Evolutionary conservation across 2,888 invertebrate species (phyloP).

Genomic region (Trissolcus japonicus): DNA sequence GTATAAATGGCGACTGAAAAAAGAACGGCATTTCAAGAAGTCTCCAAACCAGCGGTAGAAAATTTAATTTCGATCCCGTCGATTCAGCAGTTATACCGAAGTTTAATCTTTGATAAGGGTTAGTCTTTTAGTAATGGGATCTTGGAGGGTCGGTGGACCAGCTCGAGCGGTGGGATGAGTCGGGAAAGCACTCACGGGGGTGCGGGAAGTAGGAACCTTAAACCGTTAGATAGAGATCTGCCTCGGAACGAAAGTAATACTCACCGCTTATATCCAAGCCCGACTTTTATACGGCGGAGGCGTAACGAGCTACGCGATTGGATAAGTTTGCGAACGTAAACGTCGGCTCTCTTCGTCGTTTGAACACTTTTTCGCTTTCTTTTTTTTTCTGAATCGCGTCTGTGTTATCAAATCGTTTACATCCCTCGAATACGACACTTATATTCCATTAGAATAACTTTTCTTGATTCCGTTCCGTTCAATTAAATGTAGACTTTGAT

Average conservation of each 20-base stretch:
- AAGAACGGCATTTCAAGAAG: conserved; percentile 57
- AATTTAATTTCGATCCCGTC: conserved; percentile 80
- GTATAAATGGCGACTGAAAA: conserved; percentile 49
- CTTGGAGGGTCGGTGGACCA: conserved; percentile 69
- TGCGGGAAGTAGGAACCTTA: conserved; percentile 68
- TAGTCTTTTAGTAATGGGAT: conserved; percentile 77
- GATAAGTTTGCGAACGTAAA: conserved; percentile 73
- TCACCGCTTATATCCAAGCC: conserved; percentile 70
- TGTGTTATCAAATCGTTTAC: conserved; percentile 59
- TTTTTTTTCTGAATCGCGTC: conserved; percentile 33
- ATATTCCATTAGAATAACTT: conserved; percentile 30
- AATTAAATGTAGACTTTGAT: conserved; percentile 1
- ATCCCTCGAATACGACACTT: conserved; percentile 52
- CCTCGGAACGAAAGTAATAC: conserved; percentile 74
- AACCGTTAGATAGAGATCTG: conserved; percentile 76
- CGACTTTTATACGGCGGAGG: conserved; percentile 72
- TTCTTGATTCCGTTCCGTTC: not conserved
- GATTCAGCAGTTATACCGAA: conserved; percentile 79
- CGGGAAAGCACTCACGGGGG: conserved; percentile 43
- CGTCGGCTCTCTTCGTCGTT: conserved; percentile 54
- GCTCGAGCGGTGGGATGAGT: conserved; percentile 59
- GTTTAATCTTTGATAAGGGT: conserved; percentile 79
- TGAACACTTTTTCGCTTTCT: conserved; percentile 46
- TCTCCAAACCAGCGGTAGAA: conserved; percentile 69
- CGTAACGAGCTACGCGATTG: conserved; percentile 75